Evolutionary conservation across 2,888 invertebrate species (phyloP).

Genomic region (Baronia brevicornis): DNA sequence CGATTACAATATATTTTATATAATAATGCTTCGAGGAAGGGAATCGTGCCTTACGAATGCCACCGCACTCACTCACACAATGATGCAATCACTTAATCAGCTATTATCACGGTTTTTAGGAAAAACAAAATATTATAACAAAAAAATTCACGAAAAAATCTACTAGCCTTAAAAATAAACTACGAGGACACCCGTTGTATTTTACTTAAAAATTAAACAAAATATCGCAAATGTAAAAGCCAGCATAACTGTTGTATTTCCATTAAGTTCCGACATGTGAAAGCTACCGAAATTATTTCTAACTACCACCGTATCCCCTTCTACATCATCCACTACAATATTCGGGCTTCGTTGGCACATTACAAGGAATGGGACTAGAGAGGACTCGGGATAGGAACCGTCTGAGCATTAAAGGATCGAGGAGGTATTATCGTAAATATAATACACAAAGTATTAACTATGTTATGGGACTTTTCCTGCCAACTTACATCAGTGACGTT

Average conservation of each 20-base stretch:
- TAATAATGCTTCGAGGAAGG: slow-evolving; percentile 56
- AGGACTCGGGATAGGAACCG: slow-evolving; percentile 61
- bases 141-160: slow-evolving; percentile 62
- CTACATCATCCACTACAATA: slow-evolving; percentile 25
- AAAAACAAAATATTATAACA: slow-evolving; percentile 54
- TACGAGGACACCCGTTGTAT: slow-evolving; percentile 61
- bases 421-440: slow-evolving; percentile 31
- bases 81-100: slow-evolving; percentile 62
- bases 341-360: slow-evolving; percentile 67
- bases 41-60: slow-evolving; percentile 67
- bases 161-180: slow-evolving; percentile 71
- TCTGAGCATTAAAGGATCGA: slow-evolving; percentile 42
- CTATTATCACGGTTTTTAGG: slow-evolving; percentile 75
- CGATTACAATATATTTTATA: slow-evolving; percentile 36
- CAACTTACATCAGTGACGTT: too few species aligned
- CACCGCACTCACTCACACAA: slow-evolving; percentile 52
- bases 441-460: slow-evolving; percentile 32
- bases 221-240: slow-evolving; percentile 41
- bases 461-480: too few species aligned
- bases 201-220: slow-evolving; percentile 58
- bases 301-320: slow-evolving; percentile 5
- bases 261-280: slow-evolving; percentile 28
- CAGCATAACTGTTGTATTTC: slow-evolving; percentile 33
- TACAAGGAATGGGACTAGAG: slow-evolving; percentile 67
- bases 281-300: slow-evolving; percentile 37